These are phyloP conservation scores for Octodonta nipae DNA, from an alignment of 2,888 invertebrate species.

Conservation along the genomic window DNA sequence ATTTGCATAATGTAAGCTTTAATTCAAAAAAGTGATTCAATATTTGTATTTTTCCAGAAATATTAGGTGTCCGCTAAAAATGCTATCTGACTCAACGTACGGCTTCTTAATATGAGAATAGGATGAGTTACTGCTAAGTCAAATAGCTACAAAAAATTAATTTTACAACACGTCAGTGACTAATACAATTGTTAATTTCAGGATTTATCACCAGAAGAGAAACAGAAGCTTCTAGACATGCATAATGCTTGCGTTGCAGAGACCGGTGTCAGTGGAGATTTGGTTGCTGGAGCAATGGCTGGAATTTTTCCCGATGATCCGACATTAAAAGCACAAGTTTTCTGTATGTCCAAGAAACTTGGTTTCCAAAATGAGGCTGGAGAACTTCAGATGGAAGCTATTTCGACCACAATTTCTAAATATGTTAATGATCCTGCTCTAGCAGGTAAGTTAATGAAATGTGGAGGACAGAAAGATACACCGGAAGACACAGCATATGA, in stretches of 20 bases:
- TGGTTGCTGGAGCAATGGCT: constrained; percentile 3
- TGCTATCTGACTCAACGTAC: too few relatives aligned
- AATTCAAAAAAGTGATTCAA: too few relatives aligned
- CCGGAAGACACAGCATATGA: constrained; percentile 6
- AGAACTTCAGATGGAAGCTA: background rate
- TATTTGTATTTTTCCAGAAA: too few relatives aligned
- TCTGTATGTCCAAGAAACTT: constrained; percentile 5
- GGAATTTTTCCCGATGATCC: constrained; percentile 8
- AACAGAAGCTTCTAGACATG: constrained; percentile 1
- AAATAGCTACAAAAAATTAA: too few relatives aligned
- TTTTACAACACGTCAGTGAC: too few relatives aligned
- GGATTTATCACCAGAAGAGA: constrained; percentile 4
- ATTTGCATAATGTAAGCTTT: too few relatives aligned
- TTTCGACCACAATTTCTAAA: background rate
- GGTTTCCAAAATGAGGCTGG: constrained; percentile 3
- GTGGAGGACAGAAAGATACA: constrained; percentile 1
- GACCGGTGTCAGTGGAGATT: constrained; percentile 5
- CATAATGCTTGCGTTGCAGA: constrained; percentile 3
- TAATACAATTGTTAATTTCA: too few relatives aligned
- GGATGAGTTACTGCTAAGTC: too few relatives aligned
- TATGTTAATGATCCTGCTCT: too few relatives aligned
- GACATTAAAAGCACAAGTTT: constrained; percentile 4
- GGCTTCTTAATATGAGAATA: too few relatives aligned
- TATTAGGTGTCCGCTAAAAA: too few relatives aligned
- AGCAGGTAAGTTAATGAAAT: background rate